Base-by-base conservation (phyloP, 2,797 vertebrate species). In the Gobio occitaniae region DNA sequence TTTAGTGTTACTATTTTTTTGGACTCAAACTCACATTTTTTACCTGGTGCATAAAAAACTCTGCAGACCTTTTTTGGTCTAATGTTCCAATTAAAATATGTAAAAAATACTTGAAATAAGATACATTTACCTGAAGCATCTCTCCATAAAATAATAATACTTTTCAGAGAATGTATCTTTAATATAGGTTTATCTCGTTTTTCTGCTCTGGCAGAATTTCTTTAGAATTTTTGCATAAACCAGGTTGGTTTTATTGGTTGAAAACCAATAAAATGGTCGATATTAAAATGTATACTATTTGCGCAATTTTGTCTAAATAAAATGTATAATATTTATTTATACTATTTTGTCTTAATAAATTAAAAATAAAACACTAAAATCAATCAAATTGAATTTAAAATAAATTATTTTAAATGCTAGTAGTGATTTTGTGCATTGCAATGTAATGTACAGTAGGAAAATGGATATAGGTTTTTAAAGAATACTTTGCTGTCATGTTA, bases 1-100 rank as follows among this genome's bases (percentile, higher is more conserved):
- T 88, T 84, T 65, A 82, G 66, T 69, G 44, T 56, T 75, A 38
- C 59, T 54, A 16, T 47, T 38, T 21, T 48, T 21, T 50, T 52
- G 15, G 8, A 25, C 25, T n/a, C 3, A 16, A 32, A 50, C 70
- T 25, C n/a, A 10, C 2, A 15, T 63, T 63, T 65, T 71, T 71
- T 47, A 25, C 8, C 16, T 68, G 16, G 16, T 69, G 32, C 17
- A 17, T 16, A 66, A 17, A 36, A 36, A 66, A 6, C 4, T 56
- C 52, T 7, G 17, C 19, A 56, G 52, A 56, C 7, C 6, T 4
- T 65, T 29, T 63, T 16, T 32, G 25, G 25, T 65, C 5, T 65
- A 3, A 65, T 32, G 29, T 65, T 65, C 2, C 61, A 32, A 16
- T 29, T 15, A 25, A 25, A n/a, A 61, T 0, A 61, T 61, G 9